These are phyloP conservation scores for Cecidostiba fungosa DNA, from an alignment of 2,888 invertebrate species.

Conservation along the genomic window DNA sequence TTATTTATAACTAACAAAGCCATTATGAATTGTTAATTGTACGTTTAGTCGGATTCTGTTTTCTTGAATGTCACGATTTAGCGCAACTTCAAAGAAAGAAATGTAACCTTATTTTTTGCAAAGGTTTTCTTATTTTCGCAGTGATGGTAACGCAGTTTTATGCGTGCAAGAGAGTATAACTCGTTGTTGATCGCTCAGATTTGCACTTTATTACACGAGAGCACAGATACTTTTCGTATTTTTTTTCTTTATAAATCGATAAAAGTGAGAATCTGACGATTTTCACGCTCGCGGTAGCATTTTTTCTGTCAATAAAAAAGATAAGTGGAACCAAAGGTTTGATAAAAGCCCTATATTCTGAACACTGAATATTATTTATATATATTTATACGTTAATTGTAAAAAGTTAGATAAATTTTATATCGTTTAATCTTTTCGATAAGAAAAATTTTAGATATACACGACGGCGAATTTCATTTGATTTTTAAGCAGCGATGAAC, in stretches of 20 bases:
- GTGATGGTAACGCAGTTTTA: conserved; percentile 62
- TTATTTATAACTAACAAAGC: not conserved
- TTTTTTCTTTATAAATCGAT: conserved; percentile 9
- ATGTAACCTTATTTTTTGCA: conserved; percentile 44
- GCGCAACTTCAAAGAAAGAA: conserved; percentile 27
- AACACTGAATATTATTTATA: conserved; percentile 56
- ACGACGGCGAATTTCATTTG: conserved; percentile 19
- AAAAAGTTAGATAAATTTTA: conserved; percentile 50
- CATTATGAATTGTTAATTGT: conserved; percentile 12
- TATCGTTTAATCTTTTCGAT: conserved; percentile 49
- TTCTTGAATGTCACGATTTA: conserved; percentile 46
- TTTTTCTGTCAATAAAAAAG: conserved; percentile 44
- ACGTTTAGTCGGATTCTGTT: conserved; percentile 49
- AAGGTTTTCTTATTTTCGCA: conserved; percentile 38
- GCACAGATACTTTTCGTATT: conserved; percentile 6
- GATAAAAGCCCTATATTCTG: conserved; percentile 38
- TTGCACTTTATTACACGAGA: conserved; percentile 49
- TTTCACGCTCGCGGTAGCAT: conserved; percentile 27
- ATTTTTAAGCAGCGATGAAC: not conserved
- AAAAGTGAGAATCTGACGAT: conserved; percentile 37
- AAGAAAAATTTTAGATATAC: conserved; percentile 22
- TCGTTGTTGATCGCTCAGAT: conserved; percentile 47
- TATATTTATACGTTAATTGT: conserved; percentile 56
- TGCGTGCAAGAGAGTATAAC: conserved; percentile 55
- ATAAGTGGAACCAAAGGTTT: conserved; percentile 55